phyloP scores from a whole-genome alignment of 2,888 invertebrate species.

The Calameuta idolon region DNA sequence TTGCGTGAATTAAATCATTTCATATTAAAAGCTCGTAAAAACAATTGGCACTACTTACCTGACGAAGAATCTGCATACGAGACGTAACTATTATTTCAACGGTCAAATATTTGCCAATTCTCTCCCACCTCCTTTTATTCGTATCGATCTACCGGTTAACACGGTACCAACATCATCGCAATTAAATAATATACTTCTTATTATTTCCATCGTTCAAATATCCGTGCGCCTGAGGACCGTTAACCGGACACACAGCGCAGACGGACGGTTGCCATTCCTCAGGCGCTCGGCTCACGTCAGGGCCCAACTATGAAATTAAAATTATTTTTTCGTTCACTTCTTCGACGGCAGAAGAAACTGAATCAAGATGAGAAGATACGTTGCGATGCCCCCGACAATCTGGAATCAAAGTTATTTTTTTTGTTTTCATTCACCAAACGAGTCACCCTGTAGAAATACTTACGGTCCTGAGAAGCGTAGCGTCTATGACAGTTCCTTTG shows the following conservation, averaged over 20 bases:
- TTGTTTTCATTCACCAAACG: neutral
- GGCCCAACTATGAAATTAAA: neutral
- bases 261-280: neutral
- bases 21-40: neutral
- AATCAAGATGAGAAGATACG: slow-evolving; percentile 51
- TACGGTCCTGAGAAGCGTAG: slow-evolving; percentile 47
- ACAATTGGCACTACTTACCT: neutral
- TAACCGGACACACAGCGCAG: neutral
- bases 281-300: neutral
- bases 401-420: slow-evolving; percentile 28
- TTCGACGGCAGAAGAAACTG: slow-evolving; percentile 45
- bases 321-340: neutral
- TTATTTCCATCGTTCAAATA: neutral
- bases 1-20: neutral
- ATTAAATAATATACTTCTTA: neutral
- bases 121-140: neutral
- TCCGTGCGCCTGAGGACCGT: neutral
- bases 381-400: slow-evolving; percentile 48
- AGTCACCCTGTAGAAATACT: neutral
- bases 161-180: neutral
- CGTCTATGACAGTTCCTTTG: slow-evolving; percentile 46
- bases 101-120: neutral
- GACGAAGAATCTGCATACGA: neutral
- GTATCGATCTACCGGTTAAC: neutral
- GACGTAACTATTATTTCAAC: neutral